Conservation (phyloP, 37 sponge, comb jelly and placozoan genomes). For the Chondrosia reniformis region DNA sequence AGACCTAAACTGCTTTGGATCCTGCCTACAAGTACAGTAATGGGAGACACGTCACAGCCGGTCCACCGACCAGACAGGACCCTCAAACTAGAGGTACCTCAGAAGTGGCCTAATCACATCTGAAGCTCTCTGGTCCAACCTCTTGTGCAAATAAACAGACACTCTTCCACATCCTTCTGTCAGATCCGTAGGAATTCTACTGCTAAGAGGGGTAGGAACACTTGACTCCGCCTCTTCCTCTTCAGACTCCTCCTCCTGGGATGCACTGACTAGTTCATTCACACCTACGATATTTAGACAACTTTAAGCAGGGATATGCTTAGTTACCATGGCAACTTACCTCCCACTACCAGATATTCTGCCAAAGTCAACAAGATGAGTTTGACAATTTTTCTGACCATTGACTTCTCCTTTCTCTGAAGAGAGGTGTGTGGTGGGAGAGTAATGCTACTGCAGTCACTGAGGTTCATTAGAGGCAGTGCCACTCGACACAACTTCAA, state of each 20-base stretch:
- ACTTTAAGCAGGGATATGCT: no score
- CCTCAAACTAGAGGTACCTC: constrained; percentile 10
- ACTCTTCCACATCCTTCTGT: constrained; percentile 53
- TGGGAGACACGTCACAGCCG: no score
- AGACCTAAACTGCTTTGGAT: constrained; percentile 56
- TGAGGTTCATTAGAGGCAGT: constrained; percentile 83
- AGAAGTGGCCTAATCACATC: constrained; percentile 82
- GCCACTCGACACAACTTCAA: constrained; percentile 96
- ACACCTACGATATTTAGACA: background rate
- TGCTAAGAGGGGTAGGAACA: background rate
- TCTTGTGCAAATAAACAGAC: constrained; percentile 76
- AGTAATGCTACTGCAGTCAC: constrained; percentile 61
- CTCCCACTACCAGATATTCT: constrained; percentile 66
- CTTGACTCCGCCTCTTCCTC: constrained; percentile 30
- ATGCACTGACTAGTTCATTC: background rate
- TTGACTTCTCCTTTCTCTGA: background rate
- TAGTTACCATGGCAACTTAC: constrained; percentile 10
- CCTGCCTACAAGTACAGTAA: constrained; percentile 42
- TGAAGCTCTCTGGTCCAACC: constrained; percentile 71
- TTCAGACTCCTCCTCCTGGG: constrained; percentile 8
- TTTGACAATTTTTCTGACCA: constrained; percentile 25
- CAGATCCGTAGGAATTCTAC: background rate
- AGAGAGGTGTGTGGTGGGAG: constrained; percentile 71
- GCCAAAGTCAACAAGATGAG: constrained; percentile 86
- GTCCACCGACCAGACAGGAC: background rate